Evolutionary conservation across 2,113 vertebrate genomes (phyloP).

Genomic region (Loxodonta africana): DNA sequence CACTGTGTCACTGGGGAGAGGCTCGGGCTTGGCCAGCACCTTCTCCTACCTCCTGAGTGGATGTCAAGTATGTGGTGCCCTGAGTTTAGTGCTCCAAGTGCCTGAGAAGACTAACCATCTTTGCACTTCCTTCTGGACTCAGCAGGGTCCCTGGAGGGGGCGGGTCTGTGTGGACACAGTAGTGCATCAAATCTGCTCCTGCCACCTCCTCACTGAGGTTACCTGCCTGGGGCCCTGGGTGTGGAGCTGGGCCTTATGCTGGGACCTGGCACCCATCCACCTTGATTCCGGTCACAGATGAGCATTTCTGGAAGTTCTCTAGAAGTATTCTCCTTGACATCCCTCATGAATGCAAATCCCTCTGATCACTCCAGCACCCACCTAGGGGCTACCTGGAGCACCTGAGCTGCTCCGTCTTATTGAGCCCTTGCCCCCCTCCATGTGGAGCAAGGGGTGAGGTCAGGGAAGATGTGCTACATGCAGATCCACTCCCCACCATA

Average conservation of each 20-base stretch:
- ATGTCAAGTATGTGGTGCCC: neutral
- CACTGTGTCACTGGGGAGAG: neutral
- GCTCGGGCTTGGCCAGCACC: neutral
- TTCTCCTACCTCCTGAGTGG: neutral
- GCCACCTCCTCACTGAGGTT: neutral
- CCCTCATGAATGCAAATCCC: neutral
- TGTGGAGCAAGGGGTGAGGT: neutral
- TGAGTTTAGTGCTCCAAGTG: neutral
- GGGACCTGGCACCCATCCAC: too few species aligned
- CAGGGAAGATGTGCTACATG: neutral
- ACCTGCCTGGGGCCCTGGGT: too few species aligned
- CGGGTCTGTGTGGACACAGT: too few species aligned
- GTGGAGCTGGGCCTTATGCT: too few species aligned
- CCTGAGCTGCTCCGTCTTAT: too few species aligned
- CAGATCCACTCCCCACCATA: too few species aligned
- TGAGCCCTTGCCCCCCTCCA: too few species aligned
- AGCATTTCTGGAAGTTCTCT: neutral
- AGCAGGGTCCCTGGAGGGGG: neutral
- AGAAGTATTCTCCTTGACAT: neutral
- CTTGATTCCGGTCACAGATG: neutral
- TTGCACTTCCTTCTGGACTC: neutral
- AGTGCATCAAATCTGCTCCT: too few species aligned
- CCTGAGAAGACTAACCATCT: neutral
- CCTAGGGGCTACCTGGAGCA: too few species aligned
- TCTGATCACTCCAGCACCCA: neutral